These are phyloP conservation scores for Enteromius radiatus DNA, from an alignment of 2,797 vertebrate genomes.

Conservation along the genomic window DNA sequence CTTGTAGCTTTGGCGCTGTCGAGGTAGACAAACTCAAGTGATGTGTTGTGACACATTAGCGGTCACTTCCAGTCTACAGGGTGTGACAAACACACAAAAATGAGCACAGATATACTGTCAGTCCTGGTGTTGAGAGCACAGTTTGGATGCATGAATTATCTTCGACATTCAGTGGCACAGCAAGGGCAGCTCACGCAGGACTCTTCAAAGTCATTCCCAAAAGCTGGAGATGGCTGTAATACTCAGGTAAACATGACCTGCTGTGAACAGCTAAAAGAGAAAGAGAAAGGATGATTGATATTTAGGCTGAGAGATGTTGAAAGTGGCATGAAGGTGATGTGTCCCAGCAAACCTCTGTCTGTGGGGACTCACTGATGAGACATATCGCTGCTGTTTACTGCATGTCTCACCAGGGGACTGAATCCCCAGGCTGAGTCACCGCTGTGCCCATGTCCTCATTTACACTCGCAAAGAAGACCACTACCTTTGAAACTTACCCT, in stretches of 20 bases:
- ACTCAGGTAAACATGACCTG: slow-evolving; percentile 28
- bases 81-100: slow-evolving; percentile 25
- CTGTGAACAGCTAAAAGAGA: neutral
- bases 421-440: slow-evolving; percentile 26
- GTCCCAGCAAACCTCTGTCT: slow-evolving; percentile 11
- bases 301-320: slow-evolving; percentile 29
- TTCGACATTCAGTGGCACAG: slow-evolving; percentile 23
- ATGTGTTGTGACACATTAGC: neutral
- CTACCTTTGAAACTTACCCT: slow-evolving; percentile 15
- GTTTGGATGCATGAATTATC: slow-evolving; percentile 15
- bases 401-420: slow-evolving; percentile 18
- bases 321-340: slow-evolving; percentile 29
- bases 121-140: slow-evolving; percentile 6
- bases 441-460: slow-evolving; percentile 19
- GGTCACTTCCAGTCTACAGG: slow-evolving; percentile 10
- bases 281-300: slow-evolving; percentile 23
- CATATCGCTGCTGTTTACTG: slow-evolving; percentile 33
- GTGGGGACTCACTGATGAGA: slow-evolving; percentile 35
- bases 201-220: slow-evolving; percentile 41
- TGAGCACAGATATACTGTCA: slow-evolving; percentile 14
- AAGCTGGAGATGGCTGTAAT: slow-evolving; percentile 21
- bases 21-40: neutral
- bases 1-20: neutral
- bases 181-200: neutral
- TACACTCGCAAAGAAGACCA: slow-evolving; percentile 1